phyloP scores from a whole-genome alignment of 2,888 invertebrate species.

The Caenorhabditis panamensis region DNA sequence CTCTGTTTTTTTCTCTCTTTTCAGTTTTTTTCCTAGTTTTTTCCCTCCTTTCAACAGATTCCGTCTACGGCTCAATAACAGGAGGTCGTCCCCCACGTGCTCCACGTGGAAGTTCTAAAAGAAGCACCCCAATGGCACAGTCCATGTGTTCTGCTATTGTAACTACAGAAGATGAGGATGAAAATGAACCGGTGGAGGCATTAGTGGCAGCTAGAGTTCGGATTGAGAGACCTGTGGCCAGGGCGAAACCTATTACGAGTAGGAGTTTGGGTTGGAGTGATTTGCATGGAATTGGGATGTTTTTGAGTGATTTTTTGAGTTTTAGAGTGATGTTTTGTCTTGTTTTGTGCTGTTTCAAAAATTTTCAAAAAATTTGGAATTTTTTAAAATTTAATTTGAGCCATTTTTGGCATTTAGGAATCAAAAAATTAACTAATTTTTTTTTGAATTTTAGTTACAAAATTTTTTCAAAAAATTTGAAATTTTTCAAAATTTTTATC shows the following conservation, averaged over 20 bases:
- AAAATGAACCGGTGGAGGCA: conserved; percentile 29
- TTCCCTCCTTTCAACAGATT: neutral
- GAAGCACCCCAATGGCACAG: conserved; percentile 57
- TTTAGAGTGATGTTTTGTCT: too few species aligned
- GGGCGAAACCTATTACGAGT: conserved; percentile 23
- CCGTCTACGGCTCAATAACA: too few species aligned
- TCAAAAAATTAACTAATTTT: too few species aligned
- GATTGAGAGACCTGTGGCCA: conserved; percentile 37
- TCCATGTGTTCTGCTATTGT: conserved; percentile 60
- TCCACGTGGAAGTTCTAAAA: conserved; percentile 37
- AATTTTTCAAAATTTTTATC: too few species aligned
- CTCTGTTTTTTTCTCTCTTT: neutral
- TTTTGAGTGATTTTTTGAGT: too few species aligned
- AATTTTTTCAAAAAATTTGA: too few species aligned
- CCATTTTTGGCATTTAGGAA: too few species aligned
- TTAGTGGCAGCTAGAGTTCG: conserved; percentile 22
- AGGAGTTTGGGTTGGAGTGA: neutral
- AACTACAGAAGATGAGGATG: conserved; percentile 37
- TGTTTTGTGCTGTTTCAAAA: too few species aligned
- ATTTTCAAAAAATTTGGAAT: too few species aligned
- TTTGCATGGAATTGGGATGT: too few species aligned
- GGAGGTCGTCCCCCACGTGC: conserved; percentile 37
- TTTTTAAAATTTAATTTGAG: too few species aligned
- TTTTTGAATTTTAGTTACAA: too few species aligned
- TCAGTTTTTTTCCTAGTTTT: neutral